Base-by-base conservation (phyloP, 2,797 vertebrate species). In the Syngnathus rostellatus region DNA sequence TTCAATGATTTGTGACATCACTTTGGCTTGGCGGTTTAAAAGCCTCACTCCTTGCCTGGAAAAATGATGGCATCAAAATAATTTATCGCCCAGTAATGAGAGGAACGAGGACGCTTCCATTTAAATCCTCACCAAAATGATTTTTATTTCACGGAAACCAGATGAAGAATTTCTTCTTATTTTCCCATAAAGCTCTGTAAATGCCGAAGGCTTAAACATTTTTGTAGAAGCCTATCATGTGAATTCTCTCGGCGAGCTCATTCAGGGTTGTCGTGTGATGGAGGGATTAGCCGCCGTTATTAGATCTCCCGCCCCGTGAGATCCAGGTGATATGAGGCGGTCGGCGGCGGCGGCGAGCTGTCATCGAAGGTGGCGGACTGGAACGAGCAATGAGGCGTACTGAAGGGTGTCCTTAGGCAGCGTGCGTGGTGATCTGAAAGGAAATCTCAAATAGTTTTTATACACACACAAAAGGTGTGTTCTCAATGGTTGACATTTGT, bases 211-310 rank as follows among this genome's bases (percentile, higher is more conserved):
- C 7, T 31, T 17, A 21, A 21, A 23, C 5, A 21, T 62, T 45
- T 23, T 2, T 16, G 40, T 45, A 5, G 5, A 23, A 1, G 3
- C 4, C 59, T 16, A 12, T 38, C 37, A 45, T 45, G 40, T 45
- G 21, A 68, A 69, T 54, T 39, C 67, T 72, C 75, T 72, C 64
- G 63, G 74, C 45, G 14, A 73, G 75, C 79, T 82, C 79, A 76
- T 86, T 82, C 81, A 21, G 23, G 21, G 21, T 58, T 58, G 68
- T 50, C 72, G 65, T 68, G 77, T 72, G 75, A 86, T 79, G 65
- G 78, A 81, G 68, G 72, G 70, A 78, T 86, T 83, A 78, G 76
- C 63, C 70, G 71, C 68, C 74, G 79, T 79, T 83, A 83, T 86
- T 85, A 80, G 77, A 86, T 84, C 81, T 78, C 67, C 59, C 69